Evolutionary conservation across 2,888 invertebrate species (phyloP), one percentile per base, ranked within the genome.

Genomic region (Brassicogethes aeneus): DNA sequence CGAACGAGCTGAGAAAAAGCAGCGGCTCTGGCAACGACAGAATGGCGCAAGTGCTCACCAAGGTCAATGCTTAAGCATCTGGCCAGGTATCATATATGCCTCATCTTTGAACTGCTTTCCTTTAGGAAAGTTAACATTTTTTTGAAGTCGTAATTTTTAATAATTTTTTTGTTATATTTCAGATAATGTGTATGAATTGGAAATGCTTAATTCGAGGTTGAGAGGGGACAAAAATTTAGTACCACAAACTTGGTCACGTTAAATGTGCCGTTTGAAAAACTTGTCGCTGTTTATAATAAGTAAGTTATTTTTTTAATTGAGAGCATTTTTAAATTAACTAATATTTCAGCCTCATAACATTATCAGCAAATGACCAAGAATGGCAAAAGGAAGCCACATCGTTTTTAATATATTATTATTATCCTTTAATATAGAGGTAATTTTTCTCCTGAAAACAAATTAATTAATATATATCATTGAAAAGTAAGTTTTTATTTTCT

Each of bases 381-480:
- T 94, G 93, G 92, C 77, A 85, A 43, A 80, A 81, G 14, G 80
- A 85, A 66, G 85, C 88, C n/a, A n/a, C n/a, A n/a, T n/a, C n/a
- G n/a, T n/a, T n/a, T n/a, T n/a, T n/a, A n/a, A n/a, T n/a, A 82
- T 42, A 77, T 76, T 1, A 84, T 80, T 36, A 86, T 76, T n/a
- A 82, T 76, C 59, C 87, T 87, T 57, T 84, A 79, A 45, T 82
- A 80, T 50, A 80, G 81, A 79, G 43, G 79, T 75, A 43, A 85
- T 75, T 50, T 77, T 74, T 47, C 80, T 72, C 60, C 85, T 85
- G 59, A 30, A 73, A 70, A n/a, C n/a, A n/a, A n/a, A n/a, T n/a
- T 15, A 38, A n/a, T 44, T 37, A n/a, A 8, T 17, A n/a, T n/a
- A n/a, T n/a, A n/a, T n/a, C n/a, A n/a, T 70, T 14, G 64, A 68